phyloP scores from a whole-genome alignment of 2,888 invertebrate species.

The Lasioglossum pauxillum region DNA sequence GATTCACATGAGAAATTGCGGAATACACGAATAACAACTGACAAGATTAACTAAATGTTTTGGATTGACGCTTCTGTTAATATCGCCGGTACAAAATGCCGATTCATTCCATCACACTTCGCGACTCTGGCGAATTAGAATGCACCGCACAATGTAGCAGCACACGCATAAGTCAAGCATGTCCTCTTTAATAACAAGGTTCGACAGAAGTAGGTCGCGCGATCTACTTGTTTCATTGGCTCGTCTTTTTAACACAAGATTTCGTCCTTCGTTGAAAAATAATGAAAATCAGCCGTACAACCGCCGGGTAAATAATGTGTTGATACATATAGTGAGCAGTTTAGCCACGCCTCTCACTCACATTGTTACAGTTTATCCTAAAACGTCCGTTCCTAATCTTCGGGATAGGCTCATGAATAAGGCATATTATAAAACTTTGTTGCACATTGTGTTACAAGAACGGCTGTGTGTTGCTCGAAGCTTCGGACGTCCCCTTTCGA shows the following conservation, averaged over 20 bases:
- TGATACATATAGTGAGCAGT: not conserved
- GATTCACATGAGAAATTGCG: not conserved
- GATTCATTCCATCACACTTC: conserved; percentile 1
- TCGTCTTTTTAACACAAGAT: conserved; percentile 45
- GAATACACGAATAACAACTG: too few species aligned
- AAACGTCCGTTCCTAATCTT: conserved; percentile 22
- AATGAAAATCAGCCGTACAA: not conserved
- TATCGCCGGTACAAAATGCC: not conserved
- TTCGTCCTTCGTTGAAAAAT: not conserved
- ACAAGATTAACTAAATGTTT: too few species aligned
- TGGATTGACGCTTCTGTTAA: conserved; percentile 43
- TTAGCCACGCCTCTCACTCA: not conserved
- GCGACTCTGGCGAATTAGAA: conserved; percentile 37
- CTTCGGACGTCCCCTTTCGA: not conserved
- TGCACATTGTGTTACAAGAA: conserved; percentile 5
- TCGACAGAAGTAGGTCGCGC: conserved; percentile 47
- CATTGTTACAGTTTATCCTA: not conserved
- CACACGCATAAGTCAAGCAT: conserved; percentile 33
- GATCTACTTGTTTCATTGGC: conserved; percentile 36
- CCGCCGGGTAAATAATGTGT: too few species aligned
- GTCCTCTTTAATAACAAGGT: conserved; percentile 53
- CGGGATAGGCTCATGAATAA: conserved; percentile 15
- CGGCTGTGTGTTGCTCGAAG: not conserved
- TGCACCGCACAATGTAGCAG: conserved; percentile 24
- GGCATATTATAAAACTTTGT: conserved; percentile 10